These are phyloP conservation scores for Tokudaia muenninki DNA, from an alignment of 2,797 vertebrate genomes.

Conservation along the genomic window DNA sequence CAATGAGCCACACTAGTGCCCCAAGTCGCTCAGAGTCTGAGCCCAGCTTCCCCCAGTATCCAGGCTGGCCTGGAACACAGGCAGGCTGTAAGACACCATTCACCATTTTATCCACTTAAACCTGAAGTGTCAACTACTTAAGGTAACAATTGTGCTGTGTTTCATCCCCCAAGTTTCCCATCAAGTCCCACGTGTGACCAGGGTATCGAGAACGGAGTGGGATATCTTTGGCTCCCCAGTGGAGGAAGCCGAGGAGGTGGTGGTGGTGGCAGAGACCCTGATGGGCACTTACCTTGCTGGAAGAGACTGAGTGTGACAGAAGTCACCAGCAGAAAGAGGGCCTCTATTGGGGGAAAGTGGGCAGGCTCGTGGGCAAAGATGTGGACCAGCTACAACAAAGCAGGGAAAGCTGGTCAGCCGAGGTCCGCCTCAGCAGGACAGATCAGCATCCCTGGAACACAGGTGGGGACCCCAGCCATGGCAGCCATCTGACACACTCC, in stretches of 20 bases:
- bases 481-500: not conserved
- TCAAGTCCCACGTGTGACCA: slow-evolving; percentile 65
- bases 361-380: slow-evolving; percentile 98
- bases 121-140: slow-evolving; percentile 55
- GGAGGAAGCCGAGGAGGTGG: slow-evolving; percentile 73
- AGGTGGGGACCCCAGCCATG: slow-evolving; percentile 1
- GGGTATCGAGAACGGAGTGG: slow-evolving; percentile 73
- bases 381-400: slow-evolving; percentile 95
- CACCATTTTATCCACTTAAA: slow-evolving; percentile 71
- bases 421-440: slow-evolving; percentile 27
- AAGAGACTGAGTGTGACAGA: slow-evolving; percentile 98
- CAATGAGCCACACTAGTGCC: slow-evolving; percentile 66
- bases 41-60: slow-evolving; percentile 24
- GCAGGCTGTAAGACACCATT: slow-evolving; percentile 73
- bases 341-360: slow-evolving; percentile 98
- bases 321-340: slow-evolving; percentile 98
- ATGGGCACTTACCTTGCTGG: slow-evolving; percentile 96
- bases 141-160: slow-evolving; percentile 63
- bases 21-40: slow-evolving; percentile 56
- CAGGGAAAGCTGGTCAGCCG: slow-evolving; percentile 48
- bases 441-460: not conserved
- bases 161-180: slow-evolving; percentile 61
- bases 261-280: slow-evolving; percentile 62
- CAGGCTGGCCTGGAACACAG: slow-evolving; percentile 59
- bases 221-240: slow-evolving; percentile 72